These are phyloP conservation scores for Anoplius nigerrimus DNA, from an alignment of 2,888 invertebrate genomes.

Conservation along the genomic window DNA sequence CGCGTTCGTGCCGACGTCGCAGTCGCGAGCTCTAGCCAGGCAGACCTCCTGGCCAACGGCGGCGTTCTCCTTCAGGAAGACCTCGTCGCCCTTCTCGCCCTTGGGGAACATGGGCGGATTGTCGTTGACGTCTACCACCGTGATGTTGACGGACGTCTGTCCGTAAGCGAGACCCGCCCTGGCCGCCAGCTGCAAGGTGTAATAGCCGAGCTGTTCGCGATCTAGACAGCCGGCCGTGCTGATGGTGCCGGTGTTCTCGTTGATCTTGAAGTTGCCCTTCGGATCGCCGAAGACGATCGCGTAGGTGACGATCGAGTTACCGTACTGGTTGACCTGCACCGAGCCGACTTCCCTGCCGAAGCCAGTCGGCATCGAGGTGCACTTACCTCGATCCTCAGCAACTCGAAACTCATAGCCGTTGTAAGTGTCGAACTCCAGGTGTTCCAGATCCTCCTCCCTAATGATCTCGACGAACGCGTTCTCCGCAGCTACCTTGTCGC, in stretches of 20 bases:
- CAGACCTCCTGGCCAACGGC: constrained; percentile 96
- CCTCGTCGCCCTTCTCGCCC: constrained; percentile 83
- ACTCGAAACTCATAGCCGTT: constrained; percentile 89
- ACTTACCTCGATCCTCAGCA: constrained; percentile 85
- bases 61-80: constrained; percentile 89
- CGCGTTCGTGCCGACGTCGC: constrained; percentile 93
- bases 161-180: constrained; percentile 86
- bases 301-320: constrained; percentile 78
- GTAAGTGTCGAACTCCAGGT: constrained; percentile 85
- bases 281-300: constrained; percentile 89
- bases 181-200: constrained; percentile 88
- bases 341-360: constrained; percentile 86
- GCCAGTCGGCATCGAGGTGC: constrained; percentile 71
- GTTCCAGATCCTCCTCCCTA: constrained; percentile 83
- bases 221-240: constrained; percentile 88
- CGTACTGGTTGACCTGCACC: constrained; percentile 78
- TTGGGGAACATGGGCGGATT: constrained; percentile 90
- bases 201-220: constrained; percentile 86
- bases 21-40: constrained; percentile 89
- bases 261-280: constrained; percentile 86
- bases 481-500: constrained; percentile 83
- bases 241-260: constrained; percentile 87
- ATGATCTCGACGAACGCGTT: constrained; percentile 90
- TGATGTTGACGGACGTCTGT: constrained; percentile 87
- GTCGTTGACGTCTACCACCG: constrained; percentile 92